These are phyloP conservation scores for Hemitrygon akajei DNA, from an alignment of 2,797 vertebrate genomes.

Conservation along the genomic window DNA sequence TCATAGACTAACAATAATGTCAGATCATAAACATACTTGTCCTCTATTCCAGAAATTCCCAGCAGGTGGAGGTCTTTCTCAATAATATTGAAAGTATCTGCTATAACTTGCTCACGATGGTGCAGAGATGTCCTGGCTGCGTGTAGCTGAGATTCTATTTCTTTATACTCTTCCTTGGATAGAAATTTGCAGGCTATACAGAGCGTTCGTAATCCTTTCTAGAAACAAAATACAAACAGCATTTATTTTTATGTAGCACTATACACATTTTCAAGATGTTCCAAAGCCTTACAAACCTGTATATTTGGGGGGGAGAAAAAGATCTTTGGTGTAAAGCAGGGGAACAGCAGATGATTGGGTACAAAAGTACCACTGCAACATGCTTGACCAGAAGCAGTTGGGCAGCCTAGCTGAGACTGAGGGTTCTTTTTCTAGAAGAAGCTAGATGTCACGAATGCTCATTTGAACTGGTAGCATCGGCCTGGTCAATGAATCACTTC, in stretches of 20 bases:
- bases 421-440: not conserved
- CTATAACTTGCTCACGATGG: conserved; percentile 78
- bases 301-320: too few relatives aligned
- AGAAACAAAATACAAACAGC: not conserved
- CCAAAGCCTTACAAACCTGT: not conserved
- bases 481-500: too few relatives aligned
- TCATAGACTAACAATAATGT: not conserved
- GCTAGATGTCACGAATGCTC: not conserved
- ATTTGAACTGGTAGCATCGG: not conserved
- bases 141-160: conserved; percentile 69
- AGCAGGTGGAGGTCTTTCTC: conserved; percentile 84
- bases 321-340: not conserved
- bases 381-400: not conserved
- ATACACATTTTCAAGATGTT: not conserved
- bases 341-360: not conserved
- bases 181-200: conserved; percentile 86
- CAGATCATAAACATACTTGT: conserved; percentile 68
- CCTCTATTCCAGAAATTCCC: conserved; percentile 92
- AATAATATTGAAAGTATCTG: conserved; percentile 76
- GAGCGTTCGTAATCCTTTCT: conserved; percentile 93
- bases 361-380: not conserved
- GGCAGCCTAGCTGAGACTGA: not conserved
- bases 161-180: conserved; percentile 73
- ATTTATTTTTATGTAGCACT: not conserved
- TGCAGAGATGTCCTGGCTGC: conserved; percentile 87